Evolutionary conservation across 1,140 invertebrate genomes (phyloP), one percentile per base, ranked within the genome.

Genomic region (Halictus rubicundus): DNA sequence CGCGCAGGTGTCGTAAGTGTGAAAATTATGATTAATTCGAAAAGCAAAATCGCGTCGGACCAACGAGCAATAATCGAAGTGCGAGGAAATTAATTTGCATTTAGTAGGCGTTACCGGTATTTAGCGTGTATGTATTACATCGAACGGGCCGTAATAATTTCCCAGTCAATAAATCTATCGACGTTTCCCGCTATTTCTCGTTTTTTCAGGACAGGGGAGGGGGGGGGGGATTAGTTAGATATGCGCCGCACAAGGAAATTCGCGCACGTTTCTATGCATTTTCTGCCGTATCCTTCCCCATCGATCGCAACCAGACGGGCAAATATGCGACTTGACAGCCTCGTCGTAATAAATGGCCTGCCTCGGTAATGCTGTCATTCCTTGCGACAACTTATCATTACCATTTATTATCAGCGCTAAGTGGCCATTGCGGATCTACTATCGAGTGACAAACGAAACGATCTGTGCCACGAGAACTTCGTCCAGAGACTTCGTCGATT

Each of bases 271-370:
- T 12, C 64, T 46, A 25, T 10, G 42, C 10, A 46, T 25, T 46
- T 46, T 46, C 64, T 12, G n/a, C 5, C 12, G 39, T n/a, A 25
- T 66, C 32, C 39, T 46, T 66, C 3, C 3, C 9, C 21, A 42
- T 21, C 37, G 37, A 19, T 46, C 64, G 5, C 4, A 10, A 3
- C n/a, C 8, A 23, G 64, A 39, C 39, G 12, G 23, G 64, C 12
- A 66, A 66, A 66, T 39, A 39, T 39, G n/a, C 64, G 32, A 39
- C 39, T 16, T 7, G 64, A 25, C 64, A 66, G 32, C 64, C 64
- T 66, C 42, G 8, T 21, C 6, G 16, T 25, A 39, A 46, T 23
- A 66, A 10, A 46, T 66, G 39, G 42, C 39, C n/a, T 14, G 16
- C 2, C n/a, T 2, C 1, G 23, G n/a, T 7, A 12, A 25, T n/a